Evolutionary conservation across 2,113 vertebrate species (phyloP), one percentile per base, ranked within the genome.

Genomic region (Megaleporinus macrocephalus): DNA sequence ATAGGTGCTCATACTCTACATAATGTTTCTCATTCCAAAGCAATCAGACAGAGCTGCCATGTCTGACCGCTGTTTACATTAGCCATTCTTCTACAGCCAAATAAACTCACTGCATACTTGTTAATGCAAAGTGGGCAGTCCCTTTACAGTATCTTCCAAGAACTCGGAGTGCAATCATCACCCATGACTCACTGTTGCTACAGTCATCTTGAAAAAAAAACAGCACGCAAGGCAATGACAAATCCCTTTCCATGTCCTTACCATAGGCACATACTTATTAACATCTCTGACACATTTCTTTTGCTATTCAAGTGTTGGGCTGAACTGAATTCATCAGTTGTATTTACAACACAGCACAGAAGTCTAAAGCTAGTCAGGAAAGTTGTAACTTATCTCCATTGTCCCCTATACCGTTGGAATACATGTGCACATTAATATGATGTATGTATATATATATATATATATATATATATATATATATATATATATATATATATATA

Each of bases 121-220:
- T 36, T 4, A 63, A 41, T 11, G 14, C 26, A 24, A 36, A 16
- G 4, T 12, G 18, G n/a, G 68, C 4, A 26, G n/a, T 78, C n/a
- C 41, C 41, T 44, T 44, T 44, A 44, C 14, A 29, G n/a, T 9
- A 0, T 29, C 26, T 27, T 78, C 77, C 49, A 66, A 44, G 10
- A 73, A 59, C 4, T 24, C 13, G 10, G 49, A 2, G 20, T 41
- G 36, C 18, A 68, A 3, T 36, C 44, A 51, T 41, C 2, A 33
- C 29, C 13, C 20, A 51, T 72, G 66, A 73, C 30, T 84, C 53
- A 65, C 9, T 33, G 41, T 76, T 79, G 77, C n/a, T 51, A 72
- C 63, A 63, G 15, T 2, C 14, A 15, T 0, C 10, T 72, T 36
- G 62, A 47, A 72, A 16, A 24, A 49, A 49, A 12, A 16, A 36